These are phyloP conservation scores for Zoanthus solanderi DNA, from an alignment of 92 coral and sea anemone species.

Conservation along the genomic window DNA sequence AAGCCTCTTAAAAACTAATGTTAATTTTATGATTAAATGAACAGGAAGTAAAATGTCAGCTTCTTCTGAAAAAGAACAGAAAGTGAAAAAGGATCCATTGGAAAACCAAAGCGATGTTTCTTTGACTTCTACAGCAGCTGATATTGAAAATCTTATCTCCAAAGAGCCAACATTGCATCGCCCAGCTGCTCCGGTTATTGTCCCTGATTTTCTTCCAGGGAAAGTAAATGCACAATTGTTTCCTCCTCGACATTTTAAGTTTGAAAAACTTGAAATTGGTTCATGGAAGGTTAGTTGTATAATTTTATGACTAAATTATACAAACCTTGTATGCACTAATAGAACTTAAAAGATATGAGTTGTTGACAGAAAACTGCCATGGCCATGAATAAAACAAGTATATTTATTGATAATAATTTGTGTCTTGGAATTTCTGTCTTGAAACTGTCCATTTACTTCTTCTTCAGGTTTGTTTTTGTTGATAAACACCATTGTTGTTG, in stretches of 20 bases:
- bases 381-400: too few relatives aligned
- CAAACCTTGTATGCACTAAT: neutral
- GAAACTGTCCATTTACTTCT: too few relatives aligned
- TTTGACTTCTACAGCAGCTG: neutral
- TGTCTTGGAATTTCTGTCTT: too few relatives aligned
- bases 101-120: neutral
- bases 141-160: neutral
- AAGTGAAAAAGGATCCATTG: neutral
- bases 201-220: slow-evolving; percentile 71
- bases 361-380: too few relatives aligned
- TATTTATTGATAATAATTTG: too few relatives aligned
- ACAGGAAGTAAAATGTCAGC: neutral
- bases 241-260: slow-evolving; percentile 70
- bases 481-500: too few relatives aligned
- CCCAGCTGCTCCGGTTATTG: slow-evolving; percentile 1
- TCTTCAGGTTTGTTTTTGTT: neutral
- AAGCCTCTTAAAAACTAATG: too few relatives aligned
- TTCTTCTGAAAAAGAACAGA: neutral
- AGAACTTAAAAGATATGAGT: too few relatives aligned
- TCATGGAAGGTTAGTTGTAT: slow-evolving; percentile 69
- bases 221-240: slow-evolving; percentile 75
- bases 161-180: neutral
- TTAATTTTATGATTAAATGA: too few relatives aligned
- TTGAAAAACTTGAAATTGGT: slow-evolving; percentile 65
- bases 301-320: neutral